Evolutionary conservation across 2,888 invertebrate genomes (phyloP).

Genomic region (Campaea margaritaria): DNA sequence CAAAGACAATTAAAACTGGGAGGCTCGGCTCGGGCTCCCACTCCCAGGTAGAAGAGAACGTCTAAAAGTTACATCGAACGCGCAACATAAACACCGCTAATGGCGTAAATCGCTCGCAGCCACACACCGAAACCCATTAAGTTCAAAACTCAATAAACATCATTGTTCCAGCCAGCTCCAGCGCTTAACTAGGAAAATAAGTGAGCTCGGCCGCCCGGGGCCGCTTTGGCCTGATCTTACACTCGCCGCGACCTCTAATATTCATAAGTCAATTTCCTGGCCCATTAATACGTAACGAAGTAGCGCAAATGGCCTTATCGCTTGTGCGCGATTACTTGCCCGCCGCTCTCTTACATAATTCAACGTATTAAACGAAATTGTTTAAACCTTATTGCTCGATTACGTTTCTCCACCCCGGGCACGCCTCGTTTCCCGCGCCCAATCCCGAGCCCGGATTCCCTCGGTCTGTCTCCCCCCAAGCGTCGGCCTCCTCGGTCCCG

Average conservation of each 20-base stretch:
- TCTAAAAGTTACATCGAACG: constrained; percentile 29
- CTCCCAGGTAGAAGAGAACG: constrained; percentile 20
- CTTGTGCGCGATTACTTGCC: constrained; percentile 85
- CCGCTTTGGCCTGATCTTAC: constrained; percentile 79
- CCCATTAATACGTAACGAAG: constrained; percentile 86
- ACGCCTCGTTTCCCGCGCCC: constrained; percentile 79
- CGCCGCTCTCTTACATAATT: constrained; percentile 85
- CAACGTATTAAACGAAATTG: constrained; percentile 87
- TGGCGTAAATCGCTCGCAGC: constrained; percentile 71
- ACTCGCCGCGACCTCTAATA: constrained; percentile 81
- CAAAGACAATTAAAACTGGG: constrained; percentile 31
- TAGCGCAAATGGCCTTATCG: constrained; percentile 86
- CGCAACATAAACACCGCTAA: constrained; percentile 71
- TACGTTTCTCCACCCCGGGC: constrained; percentile 81
- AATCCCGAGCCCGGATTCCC: constrained; percentile 63
- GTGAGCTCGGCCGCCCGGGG: constrained; percentile 70
- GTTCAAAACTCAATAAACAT: constrained; percentile 81
- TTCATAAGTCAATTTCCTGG: constrained; percentile 86
- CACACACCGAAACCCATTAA: constrained; percentile 75
- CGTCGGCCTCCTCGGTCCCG: constrained; percentile 58
- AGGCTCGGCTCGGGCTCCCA: not conserved
- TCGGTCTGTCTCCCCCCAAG: constrained; percentile 52
- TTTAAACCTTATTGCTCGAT: constrained; percentile 86
- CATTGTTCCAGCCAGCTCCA: constrained; percentile 67
- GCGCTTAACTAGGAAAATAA: constrained; percentile 82